These are phyloP conservation scores for Leptinotarsa defecta DNA, from an alignment of 1,140 invertebrate species.

Conservation along the genomic window DNA sequence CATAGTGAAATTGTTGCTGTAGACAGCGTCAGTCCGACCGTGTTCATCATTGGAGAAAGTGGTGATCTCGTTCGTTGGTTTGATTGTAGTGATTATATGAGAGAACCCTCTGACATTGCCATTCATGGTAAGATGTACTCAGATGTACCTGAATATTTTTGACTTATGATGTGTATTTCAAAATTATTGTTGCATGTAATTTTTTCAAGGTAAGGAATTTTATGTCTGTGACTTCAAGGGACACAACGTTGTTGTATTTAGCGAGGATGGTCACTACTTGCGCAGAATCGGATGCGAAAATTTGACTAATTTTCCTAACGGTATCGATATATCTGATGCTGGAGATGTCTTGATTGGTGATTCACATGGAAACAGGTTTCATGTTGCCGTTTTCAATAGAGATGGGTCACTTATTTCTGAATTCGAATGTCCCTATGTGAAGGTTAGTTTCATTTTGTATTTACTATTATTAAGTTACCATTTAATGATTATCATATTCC, in stretches of 20 bases:
- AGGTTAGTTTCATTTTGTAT: constrained; percentile 63
- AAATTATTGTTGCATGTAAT: too few species aligned
- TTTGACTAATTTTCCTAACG: constrained; percentile 96
- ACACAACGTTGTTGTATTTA: constrained; percentile 95
- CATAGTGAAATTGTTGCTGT: constrained; percentile 93
- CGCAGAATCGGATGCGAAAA: constrained; percentile 93
- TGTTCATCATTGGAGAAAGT: constrained; percentile 90
- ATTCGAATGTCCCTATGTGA: constrained; percentile 95
- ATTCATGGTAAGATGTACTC: constrained; percentile 72
- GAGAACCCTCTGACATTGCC: constrained; percentile 95
- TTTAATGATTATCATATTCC: too few species aligned
- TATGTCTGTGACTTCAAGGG: constrained; percentile 98
- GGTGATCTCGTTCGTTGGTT: constrained; percentile 93
- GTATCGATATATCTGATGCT: constrained; percentile 95
- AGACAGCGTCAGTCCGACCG: constrained; percentile 95
- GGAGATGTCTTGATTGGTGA: constrained; percentile 96
- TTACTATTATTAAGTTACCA: too few species aligned
- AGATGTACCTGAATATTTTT: too few species aligned
- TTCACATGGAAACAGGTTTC: constrained; percentile 96
- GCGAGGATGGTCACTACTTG: constrained; percentile 87
- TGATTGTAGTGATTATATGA: constrained; percentile 95
- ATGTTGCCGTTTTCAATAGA: constrained; percentile 90
- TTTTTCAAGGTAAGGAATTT: constrained; percentile 82
- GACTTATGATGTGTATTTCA: too few species aligned
- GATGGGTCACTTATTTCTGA: constrained; percentile 87